Evolutionary conservation across 2,113 vertebrate species (phyloP).

Genomic region (Halichoerus grypus): DNA sequence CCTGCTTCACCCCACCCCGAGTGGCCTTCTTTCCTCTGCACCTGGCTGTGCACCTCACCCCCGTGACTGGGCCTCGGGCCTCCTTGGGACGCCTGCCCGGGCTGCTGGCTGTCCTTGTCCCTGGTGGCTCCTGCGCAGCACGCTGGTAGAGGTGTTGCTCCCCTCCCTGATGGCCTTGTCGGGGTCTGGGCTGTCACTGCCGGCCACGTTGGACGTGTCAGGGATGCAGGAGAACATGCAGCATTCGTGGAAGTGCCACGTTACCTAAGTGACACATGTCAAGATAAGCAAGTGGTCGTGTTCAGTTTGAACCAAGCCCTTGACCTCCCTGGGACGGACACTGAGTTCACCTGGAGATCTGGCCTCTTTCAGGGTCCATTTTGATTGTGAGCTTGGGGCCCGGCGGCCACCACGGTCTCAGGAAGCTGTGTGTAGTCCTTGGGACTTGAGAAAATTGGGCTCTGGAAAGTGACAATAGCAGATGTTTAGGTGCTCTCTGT

Average conservation of each 20-base stretch:
- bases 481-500: rapidly evolving
- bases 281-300: too few relatives aligned
- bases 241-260: rapidly evolving
- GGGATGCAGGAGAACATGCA: rapidly evolving
- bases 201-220: too few relatives aligned
- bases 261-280: rapidly evolving
- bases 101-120: not conserved
- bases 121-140: not conserved
- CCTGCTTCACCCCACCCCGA: not conserved
- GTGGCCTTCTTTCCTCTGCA: not conserved
- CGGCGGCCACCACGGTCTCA: rapidly evolving
- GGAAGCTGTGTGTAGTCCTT: not conserved
- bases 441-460: not conserved
- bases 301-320: not conserved
- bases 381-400: not conserved
- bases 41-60: not conserved
- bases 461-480: too few relatives aligned
- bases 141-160: not conserved
- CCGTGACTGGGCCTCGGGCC: too few relatives aligned
- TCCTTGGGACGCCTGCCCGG: not conserved
- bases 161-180: rapidly evolving
- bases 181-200: not conserved
- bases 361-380: not conserved
- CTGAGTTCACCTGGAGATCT: not conserved
- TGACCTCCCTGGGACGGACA: not conserved